Evolutionary conservation across 1,140 invertebrate genomes (phyloP), one percentile per base, ranked within the genome.

Genomic region (Heliconius nattereri): DNA sequence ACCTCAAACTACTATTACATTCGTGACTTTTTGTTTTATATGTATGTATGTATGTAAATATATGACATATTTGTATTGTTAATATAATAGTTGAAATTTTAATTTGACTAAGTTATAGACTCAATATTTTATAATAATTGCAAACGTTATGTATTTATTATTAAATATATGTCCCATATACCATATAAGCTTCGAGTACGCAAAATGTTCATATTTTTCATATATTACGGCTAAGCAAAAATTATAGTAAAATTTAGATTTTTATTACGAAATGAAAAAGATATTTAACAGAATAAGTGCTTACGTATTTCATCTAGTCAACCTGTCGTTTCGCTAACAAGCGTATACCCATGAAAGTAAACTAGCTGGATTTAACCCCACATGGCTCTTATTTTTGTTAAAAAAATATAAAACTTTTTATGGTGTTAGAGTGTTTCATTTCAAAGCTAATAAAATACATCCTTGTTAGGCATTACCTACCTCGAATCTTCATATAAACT

Each of bases 1-100:
- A 82, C 73, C 45, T 78, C 72, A 70, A 78, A 77, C 52, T 80
- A 80, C 78, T 79, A 81, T 80, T 74, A 35, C 70, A 54, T 54
- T 77, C 76, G 76, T 77, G 76, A 77, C 76, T 77, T 54, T 49
- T 70, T 37, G 76, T 71, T 71, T n/a, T 66, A 57, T 66, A 26
- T 66, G 54, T 23, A 20, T 57, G 54, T 23, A 20, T 57, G 6
- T 35, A 35, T 35, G 6, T 26, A 26, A 60, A 23, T 29, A 66
- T 66, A 29, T 11, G 0, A 57, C 1, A 7, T 57, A n/a, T 57
- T 23, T 20, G 0, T 20, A n/a, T 57, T 13, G 45, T 52, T 52
- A 0, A 52, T 19, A 52, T 52, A 52, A 19, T 52, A 19, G 20
- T 52, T 52, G 7, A 35, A 35, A 35, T 19, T 19, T 19, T 5